A percentile compares a stretch with the other conserved stretches of the same genome.
phyloP scores from a whole-genome alignment of 2,888 invertebrate genomes.

The Dugesia japonica region DNA sequence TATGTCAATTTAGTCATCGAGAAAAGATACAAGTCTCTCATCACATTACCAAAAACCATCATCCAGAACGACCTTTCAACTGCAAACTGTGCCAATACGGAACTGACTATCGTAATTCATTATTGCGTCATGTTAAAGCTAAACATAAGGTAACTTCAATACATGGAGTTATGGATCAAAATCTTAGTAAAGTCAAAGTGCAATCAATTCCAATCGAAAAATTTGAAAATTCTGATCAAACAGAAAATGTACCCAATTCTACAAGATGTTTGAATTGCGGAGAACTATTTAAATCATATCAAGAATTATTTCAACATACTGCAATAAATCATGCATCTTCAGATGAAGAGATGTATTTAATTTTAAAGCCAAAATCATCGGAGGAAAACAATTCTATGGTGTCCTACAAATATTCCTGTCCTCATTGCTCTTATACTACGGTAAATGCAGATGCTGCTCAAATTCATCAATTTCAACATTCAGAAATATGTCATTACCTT shows the following conservation, averaged over 20 bases:
- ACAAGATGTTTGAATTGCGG: not conserved
- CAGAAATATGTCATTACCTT: not conserved
- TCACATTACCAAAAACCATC: conserved; percentile 31
- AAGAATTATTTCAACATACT: not conserved
- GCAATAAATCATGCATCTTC: not conserved
- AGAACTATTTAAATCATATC: not conserved
- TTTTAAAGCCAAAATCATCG: not conserved
- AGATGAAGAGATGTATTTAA: not conserved
- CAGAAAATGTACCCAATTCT: not conserved
- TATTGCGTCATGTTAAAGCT: conserved; percentile 42
- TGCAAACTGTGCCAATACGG: conserved; percentile 46
- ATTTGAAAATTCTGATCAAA: not conserved
- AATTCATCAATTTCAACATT: not conserved
- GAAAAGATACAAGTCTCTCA: not conserved
- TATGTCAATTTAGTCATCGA: conserved; percentile 3
- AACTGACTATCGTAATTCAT: conserved; percentile 46
- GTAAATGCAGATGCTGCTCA: not conserved
- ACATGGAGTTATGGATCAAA: conserved; percentile 39
- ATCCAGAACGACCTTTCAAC: conserved; percentile 36
- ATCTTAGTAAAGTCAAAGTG: not conserved
- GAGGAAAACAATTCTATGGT: not conserved
- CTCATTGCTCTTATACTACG: not conserved
- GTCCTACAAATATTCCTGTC: not conserved
- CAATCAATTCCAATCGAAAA: not conserved
- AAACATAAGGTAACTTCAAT: conserved; percentile 42